Conservation (phyloP, 2,113 vertebrate genomes). For the Crocuta crocuta region DNA sequence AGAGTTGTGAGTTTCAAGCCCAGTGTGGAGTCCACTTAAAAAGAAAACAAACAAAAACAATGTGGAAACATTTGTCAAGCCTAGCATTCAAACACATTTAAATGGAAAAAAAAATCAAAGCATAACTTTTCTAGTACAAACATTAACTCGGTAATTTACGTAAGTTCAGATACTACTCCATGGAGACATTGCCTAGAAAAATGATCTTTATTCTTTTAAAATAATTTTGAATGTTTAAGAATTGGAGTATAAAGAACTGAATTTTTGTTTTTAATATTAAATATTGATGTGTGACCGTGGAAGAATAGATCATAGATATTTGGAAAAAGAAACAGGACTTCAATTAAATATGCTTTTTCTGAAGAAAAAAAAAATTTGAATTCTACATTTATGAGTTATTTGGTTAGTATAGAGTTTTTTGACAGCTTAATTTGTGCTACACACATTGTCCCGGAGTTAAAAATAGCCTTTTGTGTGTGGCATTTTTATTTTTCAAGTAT, state of each 20-base stretch:
- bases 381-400: background rate
- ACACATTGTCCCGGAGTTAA: background rate
- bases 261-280: constrained; percentile 34
- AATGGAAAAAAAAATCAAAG: background rate
- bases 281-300: background rate
- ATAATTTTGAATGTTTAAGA: constrained; percentile 16
- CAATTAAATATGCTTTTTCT: background rate
- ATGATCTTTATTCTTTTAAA: background rate
- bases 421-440: background rate
- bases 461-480: background rate
- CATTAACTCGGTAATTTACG: background rate
- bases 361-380: background rate
- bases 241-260: background rate
- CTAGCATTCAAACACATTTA: background rate
- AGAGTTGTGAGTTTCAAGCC: no score
- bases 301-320: background rate
- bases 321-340: constrained; percentile 25
- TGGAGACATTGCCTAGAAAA: background rate
- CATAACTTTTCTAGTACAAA: background rate
- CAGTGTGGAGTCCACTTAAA: no score
- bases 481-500: background rate
- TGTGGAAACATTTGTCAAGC: background rate
- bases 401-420: background rate
- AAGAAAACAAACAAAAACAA: no score
- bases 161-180: background rate